Conservation (phyloP, 2,888 invertebrate genomes). For the Coenonympha glycerion region DNA sequence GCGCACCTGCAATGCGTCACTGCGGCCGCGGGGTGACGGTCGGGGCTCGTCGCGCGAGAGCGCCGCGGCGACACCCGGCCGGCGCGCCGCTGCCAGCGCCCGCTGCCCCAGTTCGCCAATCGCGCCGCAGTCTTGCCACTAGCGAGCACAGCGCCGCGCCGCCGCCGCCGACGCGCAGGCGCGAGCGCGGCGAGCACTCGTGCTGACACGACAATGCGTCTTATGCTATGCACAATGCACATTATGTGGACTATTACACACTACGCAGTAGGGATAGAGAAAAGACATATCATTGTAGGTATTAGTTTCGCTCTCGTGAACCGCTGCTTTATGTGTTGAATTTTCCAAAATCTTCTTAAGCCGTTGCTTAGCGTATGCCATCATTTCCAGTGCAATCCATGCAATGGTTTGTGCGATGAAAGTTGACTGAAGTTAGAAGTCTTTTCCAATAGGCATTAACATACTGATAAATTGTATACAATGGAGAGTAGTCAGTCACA, state of each 20-base stretch:
- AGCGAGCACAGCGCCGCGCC: constrained; percentile 31
- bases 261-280: neutral
- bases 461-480: too few species aligned
- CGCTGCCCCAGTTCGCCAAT: constrained; percentile 56
- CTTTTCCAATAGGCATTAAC: too few species aligned
- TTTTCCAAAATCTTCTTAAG: too few species aligned
- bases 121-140: constrained; percentile 44
- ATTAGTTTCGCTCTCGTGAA: neutral
- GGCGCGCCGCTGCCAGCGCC: constrained; percentile 42
- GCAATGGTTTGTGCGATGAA: too few species aligned
- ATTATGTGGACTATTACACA: neutral
- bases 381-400: too few species aligned
- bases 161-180: constrained; percentile 23
- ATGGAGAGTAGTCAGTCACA: too few species aligned
- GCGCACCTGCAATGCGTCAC: constrained; percentile 92
- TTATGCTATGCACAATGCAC: constrained; percentile 1
- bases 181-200: constrained; percentile 15
- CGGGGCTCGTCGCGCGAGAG: constrained; percentile 39
- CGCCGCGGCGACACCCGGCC: constrained; percentile 33
- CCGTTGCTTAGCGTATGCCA: too few species aligned
- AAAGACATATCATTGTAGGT: neutral
- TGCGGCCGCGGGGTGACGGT: constrained; percentile 53
- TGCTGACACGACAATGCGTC: constrained; percentile 19
- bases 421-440: too few species aligned
- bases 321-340: neutral